Conservation (phyloP, 2,797 vertebrate genomes). For the Syncerus caffer region DNA sequence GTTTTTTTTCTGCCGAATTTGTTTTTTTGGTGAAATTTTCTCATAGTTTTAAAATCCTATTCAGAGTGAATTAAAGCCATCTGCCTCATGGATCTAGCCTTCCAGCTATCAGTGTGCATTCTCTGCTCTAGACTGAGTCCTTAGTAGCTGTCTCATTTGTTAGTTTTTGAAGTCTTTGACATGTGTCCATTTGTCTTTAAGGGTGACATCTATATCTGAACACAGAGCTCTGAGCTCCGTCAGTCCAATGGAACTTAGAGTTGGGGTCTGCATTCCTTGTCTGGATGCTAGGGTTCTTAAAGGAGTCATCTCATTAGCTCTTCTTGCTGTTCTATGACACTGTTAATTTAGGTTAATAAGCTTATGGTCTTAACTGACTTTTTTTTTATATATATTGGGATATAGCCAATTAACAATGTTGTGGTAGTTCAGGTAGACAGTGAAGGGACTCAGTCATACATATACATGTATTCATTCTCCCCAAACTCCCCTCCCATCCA, state of each 20-base stretch:
- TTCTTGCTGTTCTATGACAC: background rate
- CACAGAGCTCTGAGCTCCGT: background rate
- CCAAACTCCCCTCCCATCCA: background rate
- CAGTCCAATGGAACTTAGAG: background rate
- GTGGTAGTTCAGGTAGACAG: background rate
- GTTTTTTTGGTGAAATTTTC: conserved; percentile 14
- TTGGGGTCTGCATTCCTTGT: background rate
- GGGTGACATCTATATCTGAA: background rate
- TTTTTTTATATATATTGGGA: background rate
- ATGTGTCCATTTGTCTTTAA: background rate
- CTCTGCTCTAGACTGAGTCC: background rate
- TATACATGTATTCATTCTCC: background rate
- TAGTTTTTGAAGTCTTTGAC: background rate
- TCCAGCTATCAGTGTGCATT: background rate
- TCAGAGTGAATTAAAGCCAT: background rate
- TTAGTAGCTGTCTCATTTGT: background rate
- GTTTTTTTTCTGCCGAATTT: background rate
- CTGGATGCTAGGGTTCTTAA: background rate
- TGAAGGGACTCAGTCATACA: background rate
- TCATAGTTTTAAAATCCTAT: background rate
- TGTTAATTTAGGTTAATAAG: background rate
- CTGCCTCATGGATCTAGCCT: background rate
- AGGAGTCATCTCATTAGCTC: background rate
- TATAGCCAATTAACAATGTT: background rate
- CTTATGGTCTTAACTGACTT: background rate